phyloP scores from a whole-genome alignment of 2,797 vertebrate species.

The Hydrocynus forskahlii region DNA sequence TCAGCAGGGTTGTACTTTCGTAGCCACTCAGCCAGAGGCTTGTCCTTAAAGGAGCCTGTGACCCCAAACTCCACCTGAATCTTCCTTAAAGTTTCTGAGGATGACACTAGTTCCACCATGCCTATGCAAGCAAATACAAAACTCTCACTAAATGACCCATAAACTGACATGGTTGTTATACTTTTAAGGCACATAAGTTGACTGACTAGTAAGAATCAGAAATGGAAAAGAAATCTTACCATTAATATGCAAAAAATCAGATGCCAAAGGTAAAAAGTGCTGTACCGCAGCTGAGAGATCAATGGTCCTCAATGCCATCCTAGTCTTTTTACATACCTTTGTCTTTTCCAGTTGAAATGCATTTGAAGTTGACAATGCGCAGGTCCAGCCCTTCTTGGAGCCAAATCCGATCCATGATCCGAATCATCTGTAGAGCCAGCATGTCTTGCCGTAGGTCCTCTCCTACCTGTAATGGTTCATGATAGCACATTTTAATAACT shows the following conservation, averaged over 20 bases:
- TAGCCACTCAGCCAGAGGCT: slow-evolving; percentile 92
- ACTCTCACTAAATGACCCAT: no score
- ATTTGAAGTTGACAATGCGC: slow-evolving; percentile 97
- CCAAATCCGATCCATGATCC: slow-evolving; percentile 99
- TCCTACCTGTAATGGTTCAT: no score
- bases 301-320: no score
- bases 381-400: slow-evolving; percentile 96
- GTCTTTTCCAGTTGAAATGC: slow-evolving; percentile 91
- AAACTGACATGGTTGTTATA: no score
- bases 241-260: no score
- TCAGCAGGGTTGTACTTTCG: slow-evolving; percentile 94
- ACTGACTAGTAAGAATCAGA: no score
- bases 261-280: no score
- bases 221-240: no score
- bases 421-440: slow-evolving; percentile 96
- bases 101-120: slow-evolving; percentile 99
- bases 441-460: slow-evolving; percentile 97
- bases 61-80: slow-evolving; percentile 97
- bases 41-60: slow-evolving; percentile 95
- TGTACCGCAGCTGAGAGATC: no score
- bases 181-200: no score
- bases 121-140: slow-evolving; percentile 70
- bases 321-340: no score
- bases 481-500: no score
- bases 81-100: slow-evolving; percentile 94